A percentile compares a stretch with the other conserved stretches of the same genome.
Conservation (phyloP, 1,140 invertebrate species). For the Drosophila melanica region DNA sequence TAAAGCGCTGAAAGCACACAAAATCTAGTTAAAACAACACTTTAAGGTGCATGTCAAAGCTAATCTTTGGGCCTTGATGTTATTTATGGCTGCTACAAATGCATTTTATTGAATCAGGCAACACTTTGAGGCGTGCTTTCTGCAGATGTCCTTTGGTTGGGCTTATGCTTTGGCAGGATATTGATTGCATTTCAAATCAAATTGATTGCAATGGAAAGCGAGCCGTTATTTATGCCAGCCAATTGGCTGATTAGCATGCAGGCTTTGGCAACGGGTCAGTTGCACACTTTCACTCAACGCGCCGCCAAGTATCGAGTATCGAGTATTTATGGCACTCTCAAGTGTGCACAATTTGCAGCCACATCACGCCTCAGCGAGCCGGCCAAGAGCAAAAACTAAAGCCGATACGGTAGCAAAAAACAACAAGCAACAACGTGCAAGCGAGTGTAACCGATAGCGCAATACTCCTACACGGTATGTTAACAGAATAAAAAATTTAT, state of each 20-base stretch:
- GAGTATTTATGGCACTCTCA: conserved; percentile 21
- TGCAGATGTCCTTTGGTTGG: background rate
- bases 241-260: conserved; percentile 11
- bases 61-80: background rate
- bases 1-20: background rate
- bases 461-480: too few relatives aligned
- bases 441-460: too few relatives aligned
- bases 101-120: conserved; percentile 6
- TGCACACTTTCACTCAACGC: background rate
- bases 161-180: conserved; percentile 6
- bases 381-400: conserved; percentile 24
- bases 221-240: conserved; percentile 19
- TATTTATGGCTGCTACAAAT: conserved; percentile 1
- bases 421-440: background rate
- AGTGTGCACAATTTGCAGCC: conserved; percentile 33
- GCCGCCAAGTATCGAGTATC: background rate
- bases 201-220: conserved; percentile 36
- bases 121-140: conserved; percentile 1
- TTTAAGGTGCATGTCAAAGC: background rate
- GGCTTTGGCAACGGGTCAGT: conserved; percentile 13
- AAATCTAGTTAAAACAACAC: background rate
- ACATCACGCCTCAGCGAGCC: conserved; percentile 29
- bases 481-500: background rate
- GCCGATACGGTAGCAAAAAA: conserved; percentile 6
- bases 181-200: conserved; percentile 35